phyloP scores from a whole-genome alignment of 2,888 invertebrate species.

The Abrostola triplasia region DNA sequence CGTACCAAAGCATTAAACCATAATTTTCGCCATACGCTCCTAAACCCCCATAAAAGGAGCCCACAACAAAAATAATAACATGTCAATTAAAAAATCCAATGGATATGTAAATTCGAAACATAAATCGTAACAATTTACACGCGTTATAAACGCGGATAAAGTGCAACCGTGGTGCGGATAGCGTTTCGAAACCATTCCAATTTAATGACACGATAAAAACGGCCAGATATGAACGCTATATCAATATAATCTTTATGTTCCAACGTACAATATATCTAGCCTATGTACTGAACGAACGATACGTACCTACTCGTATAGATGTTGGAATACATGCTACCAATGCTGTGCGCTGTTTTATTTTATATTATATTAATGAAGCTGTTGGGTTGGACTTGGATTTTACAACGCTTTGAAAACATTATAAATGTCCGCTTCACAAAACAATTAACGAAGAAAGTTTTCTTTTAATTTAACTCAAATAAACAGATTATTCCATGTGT shows the following conservation, averaged over 20 bases:
- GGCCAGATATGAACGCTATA: constrained; percentile 73
- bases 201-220: constrained; percentile 82
- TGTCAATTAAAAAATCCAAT: constrained; percentile 46
- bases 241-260: constrained; percentile 72
- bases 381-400: no score
- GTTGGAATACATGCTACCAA: constrained; percentile 1
- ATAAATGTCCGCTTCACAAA: no score
- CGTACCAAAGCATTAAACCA: no score
- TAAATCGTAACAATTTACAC: constrained; percentile 55
- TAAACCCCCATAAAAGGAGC: neutral
- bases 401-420: no score
- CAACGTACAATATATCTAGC: constrained; percentile 54
- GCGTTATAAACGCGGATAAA: constrained; percentile 64
- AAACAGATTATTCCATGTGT: no score
- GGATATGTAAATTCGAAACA: constrained; percentile 44
- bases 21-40: no score
- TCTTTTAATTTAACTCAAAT: no score
- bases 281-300: constrained; percentile 12
- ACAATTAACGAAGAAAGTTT: no score
- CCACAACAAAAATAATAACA: constrained; percentile 25
- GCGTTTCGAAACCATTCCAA: constrained; percentile 78
- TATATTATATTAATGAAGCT: neutral
- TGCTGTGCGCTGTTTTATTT: neutral
- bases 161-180: constrained; percentile 62
- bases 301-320: constrained; percentile 18